phyloP scores from a whole-genome alignment of 2,113 vertebrate species.

The Percina caprodes region DNA sequence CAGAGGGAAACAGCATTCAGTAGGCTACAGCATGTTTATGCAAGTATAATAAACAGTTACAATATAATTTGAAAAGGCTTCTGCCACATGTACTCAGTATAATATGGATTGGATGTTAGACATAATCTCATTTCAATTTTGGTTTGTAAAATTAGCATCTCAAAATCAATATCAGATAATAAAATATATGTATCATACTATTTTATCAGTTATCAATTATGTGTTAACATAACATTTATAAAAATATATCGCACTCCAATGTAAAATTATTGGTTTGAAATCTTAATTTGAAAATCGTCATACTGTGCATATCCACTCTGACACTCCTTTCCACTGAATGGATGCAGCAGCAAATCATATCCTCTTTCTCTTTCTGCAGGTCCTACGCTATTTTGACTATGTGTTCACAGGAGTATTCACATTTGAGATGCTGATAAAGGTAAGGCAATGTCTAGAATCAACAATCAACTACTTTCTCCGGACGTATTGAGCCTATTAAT shows the following conservation, averaged over 20 bases:
- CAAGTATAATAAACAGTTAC: background rate
- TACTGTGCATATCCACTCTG: no score
- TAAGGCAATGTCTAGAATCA: conserved; percentile 54
- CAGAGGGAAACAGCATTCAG: background rate
- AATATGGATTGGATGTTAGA: background rate
- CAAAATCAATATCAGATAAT: background rate
- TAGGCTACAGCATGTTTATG: background rate
- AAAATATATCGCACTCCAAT: background rate
- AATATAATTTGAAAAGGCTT: background rate
- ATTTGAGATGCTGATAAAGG: conserved; percentile 97
- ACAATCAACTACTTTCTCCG: background rate
- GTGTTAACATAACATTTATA: no score
- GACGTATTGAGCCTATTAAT: background rate
- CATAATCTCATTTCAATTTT: background rate
- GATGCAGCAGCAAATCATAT: background rate
- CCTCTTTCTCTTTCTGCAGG: conserved; percentile 77
- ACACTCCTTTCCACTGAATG: background rate
- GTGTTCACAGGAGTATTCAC: conserved; percentile 97
- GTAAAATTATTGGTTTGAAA: background rate
- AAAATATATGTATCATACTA: background rate
- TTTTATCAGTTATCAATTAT: no score
- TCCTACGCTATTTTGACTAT: conserved; percentile 95
- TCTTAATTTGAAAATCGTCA: background rate
- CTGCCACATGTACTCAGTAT: background rate
- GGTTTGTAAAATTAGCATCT: background rate